phyloP scores from a whole-genome alignment of 2,113 vertebrate species.

The Erinaceus europaeus region DNA sequence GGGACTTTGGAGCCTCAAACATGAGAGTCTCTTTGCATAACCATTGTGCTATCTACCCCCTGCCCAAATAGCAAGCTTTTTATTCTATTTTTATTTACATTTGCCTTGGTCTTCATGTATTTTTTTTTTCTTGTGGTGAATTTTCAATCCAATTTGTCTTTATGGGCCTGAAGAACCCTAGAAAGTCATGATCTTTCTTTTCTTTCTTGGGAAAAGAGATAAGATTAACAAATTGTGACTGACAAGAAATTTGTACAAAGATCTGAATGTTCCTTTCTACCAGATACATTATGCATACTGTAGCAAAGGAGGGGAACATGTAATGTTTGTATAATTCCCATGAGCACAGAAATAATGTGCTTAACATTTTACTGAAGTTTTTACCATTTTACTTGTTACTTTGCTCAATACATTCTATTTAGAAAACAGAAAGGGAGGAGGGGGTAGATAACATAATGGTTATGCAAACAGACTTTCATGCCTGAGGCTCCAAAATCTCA shows the following conservation, averaged over 20 bases:
- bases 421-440: not conserved
- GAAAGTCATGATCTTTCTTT: not conserved
- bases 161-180: not conserved
- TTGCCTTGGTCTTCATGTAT: too few species aligned
- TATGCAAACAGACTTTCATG: too few species aligned
- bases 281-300: constrained; percentile 13
- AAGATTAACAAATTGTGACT: constrained; percentile 4
- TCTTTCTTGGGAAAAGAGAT: constrained; percentile 4
- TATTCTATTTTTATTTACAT: too few species aligned
- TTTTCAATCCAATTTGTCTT: not conserved
- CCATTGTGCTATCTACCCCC: too few species aligned
- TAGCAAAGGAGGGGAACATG: not conserved
- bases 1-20: too few species aligned
- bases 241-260: not conserved
- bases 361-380: not conserved
- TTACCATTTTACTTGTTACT: not conserved
- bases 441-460: too few species aligned
- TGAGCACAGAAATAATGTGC: not conserved
- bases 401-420: too few species aligned
- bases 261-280: constrained; percentile 18
- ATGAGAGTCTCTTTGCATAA: too few species aligned
- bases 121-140: not conserved
- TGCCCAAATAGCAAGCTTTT: too few species aligned
- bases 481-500: too few species aligned
- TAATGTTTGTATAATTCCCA: not conserved